Base-by-base conservation (phyloP, 2,888 invertebrate species). In the Leucozona laternaria region DNA sequence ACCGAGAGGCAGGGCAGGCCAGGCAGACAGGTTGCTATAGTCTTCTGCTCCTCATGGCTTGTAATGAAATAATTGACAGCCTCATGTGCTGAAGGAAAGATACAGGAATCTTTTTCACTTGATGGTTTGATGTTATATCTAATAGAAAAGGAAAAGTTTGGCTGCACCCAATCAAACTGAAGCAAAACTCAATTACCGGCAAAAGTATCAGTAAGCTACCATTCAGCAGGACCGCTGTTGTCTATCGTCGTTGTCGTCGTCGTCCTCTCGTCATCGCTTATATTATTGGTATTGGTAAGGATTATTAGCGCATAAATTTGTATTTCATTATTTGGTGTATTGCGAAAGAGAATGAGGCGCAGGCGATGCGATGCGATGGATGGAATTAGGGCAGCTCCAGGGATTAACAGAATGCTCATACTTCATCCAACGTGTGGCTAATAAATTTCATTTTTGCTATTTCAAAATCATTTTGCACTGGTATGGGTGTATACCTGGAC, bases 41-140 rank as follows among this genome's bases (percentile, higher is more conserved):
- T 60, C 22, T 37, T 58, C 2, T 22, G 0, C 22, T 20, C 15
- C 7, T 64, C 50, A 68, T 53, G 50, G 37, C 34, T 53, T 66
- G 73, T 78, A 81, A 73, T 81, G 81, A 81, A 85, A 81, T 78
- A 85, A 85, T 81, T 81, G 85, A 81, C 85, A 81, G 80, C 70
- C 15, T 20, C 48, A 34, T 28, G 43, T 55, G 53, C 15, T 11
- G n/a, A n/a, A 8, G 34, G 10, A 40, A 45, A 55, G 37, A 58
- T 11, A 68, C 55, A 34, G 37, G 40, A 55, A 64, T 64, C 62
- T 17, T 37, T 43, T 50, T 37, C 50, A 50, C 20, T 22, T 40
- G 34, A 0, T 17, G 5, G 8, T 40, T 0, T 48, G 7, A 31
- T 31, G 8, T 31, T 31, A 31, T 1, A 31, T 1, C 31, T 31